Base-by-base conservation (phyloP, 2,797 vertebrate genomes). In the Parauchenoglanis punctatus region DNA sequence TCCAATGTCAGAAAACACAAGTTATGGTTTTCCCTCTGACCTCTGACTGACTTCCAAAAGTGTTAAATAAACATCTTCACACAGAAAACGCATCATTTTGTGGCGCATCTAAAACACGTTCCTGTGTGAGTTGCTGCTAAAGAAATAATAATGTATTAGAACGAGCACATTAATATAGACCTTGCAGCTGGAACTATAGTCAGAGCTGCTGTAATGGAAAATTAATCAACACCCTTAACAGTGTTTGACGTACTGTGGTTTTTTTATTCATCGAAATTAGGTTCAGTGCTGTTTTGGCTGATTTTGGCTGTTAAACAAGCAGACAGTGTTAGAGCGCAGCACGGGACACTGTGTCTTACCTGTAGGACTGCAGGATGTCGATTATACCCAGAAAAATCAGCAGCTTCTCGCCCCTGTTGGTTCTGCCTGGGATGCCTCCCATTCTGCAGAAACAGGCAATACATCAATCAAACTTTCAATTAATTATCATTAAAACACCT, bases 341-440 rank as follows among this genome's bases (percentile, higher is more conserved):
- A 75, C 25, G 18, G 56, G 68, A 61, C 46, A 49, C 52, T 28
- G 17, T 68, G 54, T 8, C n/a, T 28, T 95, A 99, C 98, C 98
- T 97, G 84, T 99, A 99, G 35, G 98, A 99, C 88, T 99, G 98
- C 0, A 99, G 95, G 91, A 99, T 99, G 92, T 99, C 98, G 88
- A 99, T 99, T 92, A 99, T 99, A 46, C 98, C 98, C 93, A 99
- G 97, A 93, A 98, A 99, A 86, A 99, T 96, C 91, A 99, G 96
- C 82, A 99, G 93, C 89, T 97, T 98, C 91, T 98, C 98, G 68
- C 98, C 98, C 92, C 95, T 98, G 94, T 98, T 96, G 90, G 96
- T 98, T 94, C 97, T 98, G 85, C 97, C 98, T 90, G 98, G 98
- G 94, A 99, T 99, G 70, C 98, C 98, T 76, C 98, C 98, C 98